phyloP scores from a whole-genome alignment of 2,113 vertebrate genomes.

The Scomber japonicus region DNA sequence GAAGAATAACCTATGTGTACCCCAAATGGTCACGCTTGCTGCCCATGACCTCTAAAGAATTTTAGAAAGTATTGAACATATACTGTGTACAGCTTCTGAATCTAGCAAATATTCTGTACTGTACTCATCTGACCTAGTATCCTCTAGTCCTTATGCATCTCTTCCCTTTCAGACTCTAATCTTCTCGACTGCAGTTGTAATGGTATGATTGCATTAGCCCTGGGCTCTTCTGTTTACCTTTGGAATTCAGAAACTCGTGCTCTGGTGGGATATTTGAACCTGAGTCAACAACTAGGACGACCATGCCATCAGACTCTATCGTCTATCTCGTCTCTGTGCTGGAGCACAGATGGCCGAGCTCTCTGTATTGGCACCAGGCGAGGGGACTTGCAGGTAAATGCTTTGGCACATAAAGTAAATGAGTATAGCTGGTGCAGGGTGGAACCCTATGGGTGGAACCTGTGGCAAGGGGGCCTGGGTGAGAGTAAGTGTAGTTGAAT shows the following conservation, averaged over 20 bases:
- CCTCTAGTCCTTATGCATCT: not conserved
- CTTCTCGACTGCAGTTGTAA: conserved; percentile 84
- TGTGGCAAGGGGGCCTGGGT: not conserved
- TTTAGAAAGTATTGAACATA: too few relatives aligned
- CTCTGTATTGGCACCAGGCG: conserved; percentile 86
- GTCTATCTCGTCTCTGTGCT: conserved; percentile 83
- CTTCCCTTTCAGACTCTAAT: conserved; percentile 83
- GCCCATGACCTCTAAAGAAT: too few relatives aligned
- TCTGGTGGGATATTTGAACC: conserved; percentile 67
- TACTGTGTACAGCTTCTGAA: too few relatives aligned
- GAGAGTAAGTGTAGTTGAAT: conserved; percentile 6
- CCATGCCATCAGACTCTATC: not conserved
- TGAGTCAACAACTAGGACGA: conserved; percentile 30
- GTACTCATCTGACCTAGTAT: too few relatives aligned
- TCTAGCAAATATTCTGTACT: too few relatives aligned
- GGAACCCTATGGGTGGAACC: not conserved
- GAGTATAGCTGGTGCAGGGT: not conserved
- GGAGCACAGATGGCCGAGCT: conserved; percentile 79
- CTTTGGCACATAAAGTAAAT: not conserved
- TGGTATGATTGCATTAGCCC: conserved; percentile 83
- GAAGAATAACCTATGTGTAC: too few relatives aligned
- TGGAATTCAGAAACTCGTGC: conserved; percentile 80
- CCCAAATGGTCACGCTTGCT: too few relatives aligned
- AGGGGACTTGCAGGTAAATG: conserved; percentile 83
- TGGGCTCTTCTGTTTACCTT: conserved; percentile 80